A percentile compares a stretch with the other conserved stretches of the same genome.
These are phyloP conservation scores for Oxyura jamaicensis DNA, from an alignment of 2,113 vertebrate genomes.

Conservation along the genomic window DNA sequence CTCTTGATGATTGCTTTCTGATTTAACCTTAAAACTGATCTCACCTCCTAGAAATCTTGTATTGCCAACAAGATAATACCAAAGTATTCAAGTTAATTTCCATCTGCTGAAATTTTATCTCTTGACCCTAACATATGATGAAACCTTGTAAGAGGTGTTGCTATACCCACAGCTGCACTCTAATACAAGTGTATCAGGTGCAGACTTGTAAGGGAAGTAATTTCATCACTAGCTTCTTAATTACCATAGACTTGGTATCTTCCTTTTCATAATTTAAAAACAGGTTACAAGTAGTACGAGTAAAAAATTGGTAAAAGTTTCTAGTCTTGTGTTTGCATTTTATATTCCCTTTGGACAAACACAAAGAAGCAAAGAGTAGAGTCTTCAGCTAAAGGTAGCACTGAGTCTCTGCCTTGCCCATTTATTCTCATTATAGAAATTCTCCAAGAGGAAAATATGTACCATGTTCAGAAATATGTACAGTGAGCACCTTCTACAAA, in stretches of 20 bases:
- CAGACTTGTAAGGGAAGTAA: background rate
- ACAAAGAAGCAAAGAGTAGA: background rate
- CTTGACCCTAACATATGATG: background rate
- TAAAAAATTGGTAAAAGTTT: background rate
- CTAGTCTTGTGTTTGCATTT: background rate
- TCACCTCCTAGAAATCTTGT: background rate
- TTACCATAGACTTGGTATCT: background rate
- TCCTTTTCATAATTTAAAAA: background rate
- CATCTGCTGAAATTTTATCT: background rate
- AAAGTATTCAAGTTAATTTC: background rate
- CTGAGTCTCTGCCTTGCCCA: background rate
- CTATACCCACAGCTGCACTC: background rate
- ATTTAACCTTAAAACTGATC: background rate
- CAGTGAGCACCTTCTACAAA: background rate
- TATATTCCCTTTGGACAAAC: background rate
- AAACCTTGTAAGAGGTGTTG: background rate
- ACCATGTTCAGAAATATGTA: background rate
- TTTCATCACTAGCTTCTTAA: background rate
- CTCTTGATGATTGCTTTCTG: background rate
- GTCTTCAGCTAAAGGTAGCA: background rate
- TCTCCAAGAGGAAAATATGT: background rate
- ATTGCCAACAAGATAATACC: background rate
- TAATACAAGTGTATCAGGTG: background rate
- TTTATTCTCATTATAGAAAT: constrained; percentile 25
- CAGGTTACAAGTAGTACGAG: background rate